phyloP scores from a whole-genome alignment of 1,140 invertebrate species.

The Eriocheir sinensis region DNA sequence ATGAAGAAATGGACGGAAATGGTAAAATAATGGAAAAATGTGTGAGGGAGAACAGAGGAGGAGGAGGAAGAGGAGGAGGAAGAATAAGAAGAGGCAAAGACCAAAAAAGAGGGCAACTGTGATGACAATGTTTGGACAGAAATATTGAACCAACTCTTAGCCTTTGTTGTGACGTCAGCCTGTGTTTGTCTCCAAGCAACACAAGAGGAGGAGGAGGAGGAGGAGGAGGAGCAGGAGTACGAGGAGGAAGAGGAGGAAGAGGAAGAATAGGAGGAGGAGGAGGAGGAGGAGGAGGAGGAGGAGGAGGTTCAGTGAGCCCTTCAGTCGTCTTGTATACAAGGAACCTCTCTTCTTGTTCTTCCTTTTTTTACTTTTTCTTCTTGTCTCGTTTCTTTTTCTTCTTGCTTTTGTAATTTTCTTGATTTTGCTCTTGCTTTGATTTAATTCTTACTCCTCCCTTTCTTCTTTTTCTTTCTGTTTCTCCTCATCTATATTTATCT shows the following conservation, averaged over 20 bases:
- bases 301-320: no score
- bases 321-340: no score
- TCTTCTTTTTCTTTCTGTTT: no score
- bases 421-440: no score
- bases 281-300: no score
- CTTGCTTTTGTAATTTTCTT: no score
- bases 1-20: neutral
- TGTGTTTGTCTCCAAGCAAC: neutral
- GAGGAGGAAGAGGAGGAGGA: neutral
- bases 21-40: neutral
- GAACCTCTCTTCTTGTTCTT: no score
- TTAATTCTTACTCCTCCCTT: no score
- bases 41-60: neutral
- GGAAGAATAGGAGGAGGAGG: neutral
- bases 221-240: neutral
- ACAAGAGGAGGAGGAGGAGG: slow-evolving; percentile 17
- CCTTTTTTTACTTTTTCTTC: no score
- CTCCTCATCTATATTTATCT: no score
- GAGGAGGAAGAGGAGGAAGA: neutral
- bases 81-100: neutral
- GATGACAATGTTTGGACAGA: neutral
- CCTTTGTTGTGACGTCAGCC: neutral
- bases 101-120: no score
- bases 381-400: no score
- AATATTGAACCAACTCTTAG: neutral